phyloP scores from a whole-genome alignment of 2,113 vertebrate genomes.

The Oryzias celebensis region DNA sequence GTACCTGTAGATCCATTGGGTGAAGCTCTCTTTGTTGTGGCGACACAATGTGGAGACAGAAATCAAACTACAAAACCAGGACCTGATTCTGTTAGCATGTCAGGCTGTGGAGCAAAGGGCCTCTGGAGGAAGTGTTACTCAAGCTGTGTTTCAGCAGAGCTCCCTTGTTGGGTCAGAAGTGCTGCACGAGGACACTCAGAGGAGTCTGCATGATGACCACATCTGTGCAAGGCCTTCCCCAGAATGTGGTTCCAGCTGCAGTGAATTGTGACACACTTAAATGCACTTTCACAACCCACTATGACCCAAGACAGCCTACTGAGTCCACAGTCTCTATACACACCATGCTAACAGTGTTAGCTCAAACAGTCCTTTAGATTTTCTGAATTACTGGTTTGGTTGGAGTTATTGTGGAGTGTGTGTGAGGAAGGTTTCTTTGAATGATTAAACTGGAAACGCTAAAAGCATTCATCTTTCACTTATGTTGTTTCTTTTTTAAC shows the following conservation, averaged over 20 bases:
- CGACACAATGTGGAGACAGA: slow-evolving; percentile 38
- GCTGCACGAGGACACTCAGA: slow-evolving; percentile 15
- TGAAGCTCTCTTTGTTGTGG: slow-evolving; percentile 59
- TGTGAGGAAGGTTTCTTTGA: too few relatives aligned
- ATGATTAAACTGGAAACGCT: too few relatives aligned
- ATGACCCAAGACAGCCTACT: too few relatives aligned
- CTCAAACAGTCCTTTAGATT: too few relatives aligned
- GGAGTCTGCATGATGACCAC: slow-evolving; percentile 39
- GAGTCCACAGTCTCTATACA: too few relatives aligned
- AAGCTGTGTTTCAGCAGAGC: slow-evolving; percentile 7
- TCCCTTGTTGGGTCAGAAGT: slow-evolving; percentile 9
- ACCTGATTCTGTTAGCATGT: background rate
- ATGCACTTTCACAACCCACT: too few relatives aligned
- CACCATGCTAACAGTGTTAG: too few relatives aligned
- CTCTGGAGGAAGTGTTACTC: slow-evolving; percentile 6
- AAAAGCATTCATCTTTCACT: too few relatives aligned
- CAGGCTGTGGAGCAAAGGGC: background rate
- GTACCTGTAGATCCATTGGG: slow-evolving; percentile 38
- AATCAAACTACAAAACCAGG: slow-evolving; percentile 9
- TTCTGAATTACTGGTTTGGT: too few relatives aligned
- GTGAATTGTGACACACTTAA: slow-evolving; percentile 20
- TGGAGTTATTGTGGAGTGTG: too few relatives aligned
- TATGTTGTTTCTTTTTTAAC: too few relatives aligned
- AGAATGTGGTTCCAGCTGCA: slow-evolving; percentile 37
- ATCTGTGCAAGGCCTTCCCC: slow-evolving; percentile 29